Percentiles rank a stretch among this genome's conserved stretches.
phyloP scores from a whole-genome alignment of 2,888 invertebrate species.

The Iselma pallidipennis region DNA sequence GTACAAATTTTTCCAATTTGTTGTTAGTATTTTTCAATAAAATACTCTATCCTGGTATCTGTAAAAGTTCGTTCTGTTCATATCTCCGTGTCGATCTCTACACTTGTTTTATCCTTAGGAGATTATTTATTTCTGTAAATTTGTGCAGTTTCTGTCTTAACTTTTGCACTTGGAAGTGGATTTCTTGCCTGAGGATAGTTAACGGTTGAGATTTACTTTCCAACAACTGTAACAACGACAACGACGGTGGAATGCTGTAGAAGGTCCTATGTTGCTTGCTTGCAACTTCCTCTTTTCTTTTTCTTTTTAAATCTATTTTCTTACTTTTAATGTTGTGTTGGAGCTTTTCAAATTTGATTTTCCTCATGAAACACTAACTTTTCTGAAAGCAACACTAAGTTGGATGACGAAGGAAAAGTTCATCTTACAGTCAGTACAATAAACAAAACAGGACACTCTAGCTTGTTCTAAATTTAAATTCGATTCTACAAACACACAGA shows the following conservation, averaged over 20 bases:
- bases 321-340: slow-evolving; percentile 27
- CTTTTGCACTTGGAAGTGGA: slow-evolving; percentile 34
- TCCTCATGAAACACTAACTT: slow-evolving; percentile 28
- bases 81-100: neutral
- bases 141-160: slow-evolving; percentile 28
- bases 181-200: slow-evolving; percentile 30
- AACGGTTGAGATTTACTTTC: slow-evolving; percentile 25
- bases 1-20: no score
- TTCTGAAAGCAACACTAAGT: slow-evolving; percentile 25
- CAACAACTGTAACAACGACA: slow-evolving; percentile 7
- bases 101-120: slow-evolving; percentile 30
- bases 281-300: slow-evolving; percentile 14
- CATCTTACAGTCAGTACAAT: neutral
- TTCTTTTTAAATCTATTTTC: slow-evolving; percentile 6
- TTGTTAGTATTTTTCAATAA: no score
- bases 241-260: slow-evolving; percentile 1
- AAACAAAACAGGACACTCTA: neutral
- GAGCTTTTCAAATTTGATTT: slow-evolving; percentile 31
- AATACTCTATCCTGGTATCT: no score
- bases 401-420: slow-evolving; percentile 11
- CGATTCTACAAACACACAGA: neutral
- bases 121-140: slow-evolving; percentile 35
- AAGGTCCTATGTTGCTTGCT: neutral
- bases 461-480: neutral
- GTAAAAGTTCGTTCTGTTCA: neutral